phyloP scores from a whole-genome alignment of 2,888 invertebrate genomes.

The Tromatobia lineatoria region DNA sequence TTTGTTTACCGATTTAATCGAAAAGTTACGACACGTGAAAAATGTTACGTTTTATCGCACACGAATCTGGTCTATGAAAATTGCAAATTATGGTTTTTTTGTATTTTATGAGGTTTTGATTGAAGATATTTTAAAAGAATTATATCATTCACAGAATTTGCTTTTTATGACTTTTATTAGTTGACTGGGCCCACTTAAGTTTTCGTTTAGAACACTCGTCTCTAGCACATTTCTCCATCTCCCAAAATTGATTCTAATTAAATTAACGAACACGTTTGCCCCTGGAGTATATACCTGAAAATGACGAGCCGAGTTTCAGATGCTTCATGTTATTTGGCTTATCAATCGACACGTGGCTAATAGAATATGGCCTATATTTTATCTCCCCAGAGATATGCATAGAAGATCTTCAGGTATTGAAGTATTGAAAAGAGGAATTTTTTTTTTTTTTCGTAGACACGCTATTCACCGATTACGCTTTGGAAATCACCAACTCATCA shows the following conservation, averaged over 20 bases:
- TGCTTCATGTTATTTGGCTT: constrained; percentile 15
- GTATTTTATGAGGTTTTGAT: no score
- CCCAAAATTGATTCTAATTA: constrained; percentile 37
- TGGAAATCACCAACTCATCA: constrained; percentile 17
- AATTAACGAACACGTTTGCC: constrained; percentile 15
- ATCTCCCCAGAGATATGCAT: neutral
- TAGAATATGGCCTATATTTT: constrained; percentile 17
- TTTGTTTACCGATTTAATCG: no score
- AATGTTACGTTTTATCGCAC: no score
- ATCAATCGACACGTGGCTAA: constrained; percentile 18
- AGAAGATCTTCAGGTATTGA: neutral
- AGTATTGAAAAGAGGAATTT: neutral
- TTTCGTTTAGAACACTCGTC: no score
- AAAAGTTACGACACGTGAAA: no score
- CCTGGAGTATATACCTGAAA: neutral
- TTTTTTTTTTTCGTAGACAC: constrained; percentile 27
- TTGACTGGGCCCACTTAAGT: no score
- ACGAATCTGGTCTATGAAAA: no score
- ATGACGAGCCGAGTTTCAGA: neutral
- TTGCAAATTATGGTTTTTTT: no score
- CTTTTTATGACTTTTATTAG: no score
- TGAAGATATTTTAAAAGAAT: no score
- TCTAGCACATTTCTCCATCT: neutral
- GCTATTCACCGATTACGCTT: neutral
- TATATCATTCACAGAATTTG: no score